phyloP scores from a whole-genome alignment of 1,140 invertebrate genomes.

The Anastatus disparis region DNA sequence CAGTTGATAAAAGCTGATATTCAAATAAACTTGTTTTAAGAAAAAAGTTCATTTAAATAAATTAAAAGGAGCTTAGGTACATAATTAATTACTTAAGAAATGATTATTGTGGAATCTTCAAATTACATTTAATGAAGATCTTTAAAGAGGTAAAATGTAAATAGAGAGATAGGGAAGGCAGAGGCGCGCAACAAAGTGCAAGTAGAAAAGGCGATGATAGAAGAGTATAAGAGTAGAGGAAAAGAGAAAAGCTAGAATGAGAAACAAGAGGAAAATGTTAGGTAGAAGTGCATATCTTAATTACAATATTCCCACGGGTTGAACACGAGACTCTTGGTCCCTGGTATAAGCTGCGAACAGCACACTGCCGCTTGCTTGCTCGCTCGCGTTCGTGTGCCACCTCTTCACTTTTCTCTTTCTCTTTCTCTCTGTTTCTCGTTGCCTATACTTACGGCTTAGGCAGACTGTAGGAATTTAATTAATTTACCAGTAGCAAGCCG shows the following conservation, averaged over 20 bases:
- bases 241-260: not conserved
- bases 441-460: slow-evolving; percentile 39
- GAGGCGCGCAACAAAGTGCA: not conserved
- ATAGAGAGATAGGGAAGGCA: not conserved
- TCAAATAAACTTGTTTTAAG: no score
- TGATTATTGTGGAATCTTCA: no score
- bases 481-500: slow-evolving; percentile 56
- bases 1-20: no score
- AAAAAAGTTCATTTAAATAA: no score
- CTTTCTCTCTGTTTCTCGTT: not conserved
- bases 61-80: no score
- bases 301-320: slow-evolving; percentile 59
- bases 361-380: not conserved
- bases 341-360: slow-evolving; percentile 4
- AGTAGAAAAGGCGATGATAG: slow-evolving; percentile 14
- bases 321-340: slow-evolving; percentile 47
- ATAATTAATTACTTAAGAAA: no score
- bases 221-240: no score
- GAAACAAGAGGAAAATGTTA: slow-evolving; percentile 44
- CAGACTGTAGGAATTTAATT: slow-evolving; percentile 59
- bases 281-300: slow-evolving; percentile 58
- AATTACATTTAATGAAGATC: no score
- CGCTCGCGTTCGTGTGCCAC: no score
- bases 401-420: no score
- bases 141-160: not conserved